Conservation (phyloP, 2,113 vertebrate species). For the Platichthys stellatus region DNA sequence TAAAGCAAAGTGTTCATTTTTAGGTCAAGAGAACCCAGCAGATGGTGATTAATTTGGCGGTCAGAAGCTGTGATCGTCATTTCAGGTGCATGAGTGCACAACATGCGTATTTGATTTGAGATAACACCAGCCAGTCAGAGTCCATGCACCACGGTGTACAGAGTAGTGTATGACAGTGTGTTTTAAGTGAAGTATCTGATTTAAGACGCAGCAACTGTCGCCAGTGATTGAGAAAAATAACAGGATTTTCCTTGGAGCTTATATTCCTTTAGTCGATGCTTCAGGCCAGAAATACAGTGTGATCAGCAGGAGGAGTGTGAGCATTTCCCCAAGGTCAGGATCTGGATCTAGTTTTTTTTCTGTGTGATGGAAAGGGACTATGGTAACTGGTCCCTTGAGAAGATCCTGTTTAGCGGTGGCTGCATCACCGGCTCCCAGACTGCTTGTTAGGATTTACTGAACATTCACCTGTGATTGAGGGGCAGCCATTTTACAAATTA, state of each 20-base stretch:
- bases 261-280: slow-evolving; percentile 42
- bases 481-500: neutral
- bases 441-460: slow-evolving; percentile 3
- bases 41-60: neutral
- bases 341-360: slow-evolving; percentile 43
- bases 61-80: neutral
- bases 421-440: slow-evolving; percentile 17
- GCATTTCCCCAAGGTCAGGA: slow-evolving; percentile 60
- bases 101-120: neutral
- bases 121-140: neutral
- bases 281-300: slow-evolving; percentile 40
- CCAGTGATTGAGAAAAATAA: slow-evolving; percentile 51
- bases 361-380: slow-evolving; percentile 80
- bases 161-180: neutral
- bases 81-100: neutral
- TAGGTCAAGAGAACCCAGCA: neutral
- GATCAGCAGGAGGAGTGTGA: slow-evolving; percentile 25
- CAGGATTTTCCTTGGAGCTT: slow-evolving; percentile 38
- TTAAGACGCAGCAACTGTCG: neutral
- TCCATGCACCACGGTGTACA: neutral
- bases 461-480: neutral
- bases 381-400: slow-evolving; percentile 75
- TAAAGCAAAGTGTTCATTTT: too few species aligned
- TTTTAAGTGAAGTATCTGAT: neutral
- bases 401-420: slow-evolving; percentile 36